Conservation (phyloP, 2,888 invertebrate species). For the Drosophila yooni region DNA sequence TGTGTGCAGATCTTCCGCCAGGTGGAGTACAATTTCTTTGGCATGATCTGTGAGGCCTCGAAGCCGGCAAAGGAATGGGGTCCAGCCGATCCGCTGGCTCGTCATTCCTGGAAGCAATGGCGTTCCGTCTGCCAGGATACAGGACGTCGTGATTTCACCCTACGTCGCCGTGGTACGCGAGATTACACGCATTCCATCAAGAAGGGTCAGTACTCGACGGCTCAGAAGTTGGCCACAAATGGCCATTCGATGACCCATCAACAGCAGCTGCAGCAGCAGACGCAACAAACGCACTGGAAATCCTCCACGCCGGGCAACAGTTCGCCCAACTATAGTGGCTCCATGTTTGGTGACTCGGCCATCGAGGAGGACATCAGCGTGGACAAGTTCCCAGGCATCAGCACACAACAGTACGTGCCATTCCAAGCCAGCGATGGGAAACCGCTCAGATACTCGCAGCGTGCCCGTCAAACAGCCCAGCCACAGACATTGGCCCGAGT, state of each 20-base stretch:
- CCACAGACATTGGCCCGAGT: slow-evolving; percentile 45
- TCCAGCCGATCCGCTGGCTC: slow-evolving; percentile 85
- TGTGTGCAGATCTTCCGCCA: slow-evolving; percentile 84
- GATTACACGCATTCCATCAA: slow-evolving; percentile 85
- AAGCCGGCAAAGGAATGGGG: slow-evolving; percentile 86
- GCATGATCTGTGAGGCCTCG: slow-evolving; percentile 85
- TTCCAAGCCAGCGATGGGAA: slow-evolving; percentile 81
- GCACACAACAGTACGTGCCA: slow-evolving; percentile 81
- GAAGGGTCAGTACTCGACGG: slow-evolving; percentile 84
- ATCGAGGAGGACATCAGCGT: slow-evolving; percentile 85
- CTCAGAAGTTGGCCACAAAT: slow-evolving; percentile 71
- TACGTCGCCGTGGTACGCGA: slow-evolving; percentile 84
- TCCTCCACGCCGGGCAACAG: slow-evolving; percentile 84
- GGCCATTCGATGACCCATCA: slow-evolving; percentile 47
- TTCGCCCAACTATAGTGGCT: slow-evolving; percentile 85
- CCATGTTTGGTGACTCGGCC: slow-evolving; percentile 85
- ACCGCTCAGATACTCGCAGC: slow-evolving; percentile 79
- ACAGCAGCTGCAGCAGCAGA: slow-evolving; percentile 13
- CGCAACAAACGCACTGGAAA: slow-evolving; percentile 81
- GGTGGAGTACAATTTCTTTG: slow-evolving; percentile 85
- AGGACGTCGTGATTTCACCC: slow-evolving; percentile 84
- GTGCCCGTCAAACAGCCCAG: slow-evolving; percentile 67
- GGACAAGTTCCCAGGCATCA: slow-evolving; percentile 84
- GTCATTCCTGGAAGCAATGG: slow-evolving; percentile 85
- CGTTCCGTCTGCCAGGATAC: slow-evolving; percentile 85